phyloP scores from a whole-genome alignment of 2,113 vertebrate species.

The Typhlomys cinereus region DNA sequence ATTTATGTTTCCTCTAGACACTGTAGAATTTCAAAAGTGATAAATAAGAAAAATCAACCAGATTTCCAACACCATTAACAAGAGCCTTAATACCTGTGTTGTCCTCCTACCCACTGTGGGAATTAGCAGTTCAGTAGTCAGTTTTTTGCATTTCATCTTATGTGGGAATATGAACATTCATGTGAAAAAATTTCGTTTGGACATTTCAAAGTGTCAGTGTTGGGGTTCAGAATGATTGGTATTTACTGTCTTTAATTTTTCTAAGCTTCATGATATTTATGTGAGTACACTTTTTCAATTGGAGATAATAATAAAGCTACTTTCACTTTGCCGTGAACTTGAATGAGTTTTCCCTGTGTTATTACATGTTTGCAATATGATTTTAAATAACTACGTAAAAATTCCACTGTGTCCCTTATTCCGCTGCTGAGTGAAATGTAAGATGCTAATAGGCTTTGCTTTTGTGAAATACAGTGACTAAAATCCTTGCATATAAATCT shows the following conservation, averaged over 20 bases:
- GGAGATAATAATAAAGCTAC: not conserved
- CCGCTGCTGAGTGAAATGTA: not conserved
- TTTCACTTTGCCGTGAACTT: not conserved
- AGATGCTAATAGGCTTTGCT: not conserved
- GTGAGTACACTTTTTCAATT: not conserved
- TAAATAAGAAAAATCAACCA: not conserved
- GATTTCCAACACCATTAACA: not conserved
- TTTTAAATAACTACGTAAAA: conserved; percentile 12
- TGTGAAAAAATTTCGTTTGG: not conserved
- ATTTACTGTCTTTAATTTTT: conserved; percentile 25
- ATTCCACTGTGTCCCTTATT: not conserved
- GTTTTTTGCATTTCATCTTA: not conserved
- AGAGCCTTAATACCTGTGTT: not conserved
- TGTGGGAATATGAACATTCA: not conserved
- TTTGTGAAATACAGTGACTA: not conserved
- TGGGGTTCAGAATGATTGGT: conserved; percentile 5
- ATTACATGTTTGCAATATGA: not conserved
- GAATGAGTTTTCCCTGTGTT: not conserved
- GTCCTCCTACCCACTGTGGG: not conserved
- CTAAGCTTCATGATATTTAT: not conserved
- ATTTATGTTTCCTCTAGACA: conserved; percentile 3
- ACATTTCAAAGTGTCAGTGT: not conserved
- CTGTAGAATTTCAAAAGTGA: not conserved
- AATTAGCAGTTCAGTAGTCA: not conserved
- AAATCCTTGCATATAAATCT: not conserved